phyloP scores from a whole-genome alignment of 2,888 invertebrate species.

The Synanthedon myopaeformis region DNA sequence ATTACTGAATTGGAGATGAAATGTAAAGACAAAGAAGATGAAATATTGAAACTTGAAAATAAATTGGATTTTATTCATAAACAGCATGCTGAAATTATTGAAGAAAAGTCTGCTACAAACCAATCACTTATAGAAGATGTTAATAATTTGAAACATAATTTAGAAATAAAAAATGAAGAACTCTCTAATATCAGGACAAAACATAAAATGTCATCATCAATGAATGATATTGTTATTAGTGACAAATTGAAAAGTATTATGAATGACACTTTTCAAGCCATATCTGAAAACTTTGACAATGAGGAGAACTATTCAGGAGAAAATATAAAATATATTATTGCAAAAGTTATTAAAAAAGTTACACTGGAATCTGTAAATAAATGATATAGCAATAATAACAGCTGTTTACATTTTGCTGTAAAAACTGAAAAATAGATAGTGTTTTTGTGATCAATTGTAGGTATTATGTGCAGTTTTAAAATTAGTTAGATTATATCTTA shows the following conservation, averaged over 20 bases:
- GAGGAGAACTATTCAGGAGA: slow-evolving; percentile 34
- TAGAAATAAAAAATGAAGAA: slow-evolving; percentile 16
- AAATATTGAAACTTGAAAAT: slow-evolving; percentile 22
- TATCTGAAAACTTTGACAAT: slow-evolving; percentile 39
- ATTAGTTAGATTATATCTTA: no score
- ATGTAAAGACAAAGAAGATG: slow-evolving; percentile 21
- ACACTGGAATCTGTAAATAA: slow-evolving; percentile 23
- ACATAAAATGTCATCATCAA: slow-evolving; percentile 10
- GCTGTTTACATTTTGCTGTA: no score
- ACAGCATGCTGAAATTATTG: slow-evolving; percentile 6
- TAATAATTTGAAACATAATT: slow-evolving; percentile 16
- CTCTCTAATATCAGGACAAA: slow-evolving; percentile 9
- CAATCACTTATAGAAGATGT: slow-evolving; percentile 14
- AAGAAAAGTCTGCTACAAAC: background rate
- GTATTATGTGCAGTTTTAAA: no score
- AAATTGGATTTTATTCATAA: slow-evolving; percentile 21
- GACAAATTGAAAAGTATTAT: slow-evolving; percentile 43
- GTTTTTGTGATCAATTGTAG: no score
- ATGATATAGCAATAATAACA: background rate
- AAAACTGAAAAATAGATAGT: no score
- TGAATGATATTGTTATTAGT: slow-evolving; percentile 14
- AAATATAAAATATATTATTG: slow-evolving; percentile 37
- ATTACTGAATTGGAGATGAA: slow-evolving; percentile 18
- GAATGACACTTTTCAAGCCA: slow-evolving; percentile 49
- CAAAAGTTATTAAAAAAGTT: slow-evolving; percentile 42